These are phyloP conservation scores for Petrolisthes manimaculis DNA, from an alignment of 2,888 invertebrate genomes.

Conservation along the genomic window DNA sequence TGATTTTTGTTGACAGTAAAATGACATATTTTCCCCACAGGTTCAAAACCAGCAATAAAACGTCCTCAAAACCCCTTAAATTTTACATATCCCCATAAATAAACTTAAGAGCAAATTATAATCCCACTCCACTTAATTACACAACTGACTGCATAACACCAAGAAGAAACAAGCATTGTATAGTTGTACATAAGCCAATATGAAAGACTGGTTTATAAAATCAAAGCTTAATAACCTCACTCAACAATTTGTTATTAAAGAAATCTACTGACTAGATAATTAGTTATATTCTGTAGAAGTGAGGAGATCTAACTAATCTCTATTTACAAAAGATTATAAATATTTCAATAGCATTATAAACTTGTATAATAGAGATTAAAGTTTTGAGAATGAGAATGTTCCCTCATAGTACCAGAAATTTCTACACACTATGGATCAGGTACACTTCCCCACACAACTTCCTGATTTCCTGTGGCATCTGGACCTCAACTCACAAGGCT, in stretches of 20 bases:
- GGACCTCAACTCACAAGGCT: neutral
- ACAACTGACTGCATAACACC: neutral
- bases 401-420: neutral
- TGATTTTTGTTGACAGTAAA: too few species aligned
- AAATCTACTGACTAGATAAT: neutral
- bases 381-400: neutral
- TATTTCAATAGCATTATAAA: neutral
- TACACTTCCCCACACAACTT: neutral
- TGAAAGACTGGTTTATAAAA: neutral
- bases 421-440: neutral
- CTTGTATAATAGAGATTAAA: neutral
- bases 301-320: neutral
- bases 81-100: too few species aligned
- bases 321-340: neutral
- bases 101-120: too few species aligned
- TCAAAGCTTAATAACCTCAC: neutral
- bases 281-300: neutral
- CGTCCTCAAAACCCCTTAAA: too few species aligned
- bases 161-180: neutral
- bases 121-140: neutral
- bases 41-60: too few species aligned
- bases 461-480: neutral
- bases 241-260: neutral
- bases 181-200: neutral
- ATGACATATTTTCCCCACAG: too few species aligned